Evolutionary conservation across 2,888 invertebrate species (phyloP).

Genomic region (Parnassius smintheus): DNA sequence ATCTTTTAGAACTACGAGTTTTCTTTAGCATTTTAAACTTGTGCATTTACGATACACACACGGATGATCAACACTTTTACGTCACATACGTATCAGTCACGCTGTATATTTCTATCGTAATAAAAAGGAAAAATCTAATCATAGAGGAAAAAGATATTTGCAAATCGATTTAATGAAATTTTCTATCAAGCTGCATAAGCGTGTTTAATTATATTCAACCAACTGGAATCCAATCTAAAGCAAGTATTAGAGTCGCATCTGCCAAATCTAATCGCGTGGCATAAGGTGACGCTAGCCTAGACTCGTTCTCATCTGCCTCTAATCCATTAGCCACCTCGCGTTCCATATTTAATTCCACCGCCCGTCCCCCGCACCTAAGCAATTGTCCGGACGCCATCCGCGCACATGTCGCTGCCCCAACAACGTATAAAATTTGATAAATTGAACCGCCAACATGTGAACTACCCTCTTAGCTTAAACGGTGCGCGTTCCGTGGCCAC

Average conservation of each 20-base stretch:
- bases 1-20: too few species aligned
- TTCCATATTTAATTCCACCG: constrained; percentile 71
- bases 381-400: constrained; percentile 64
- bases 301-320: constrained; percentile 57
- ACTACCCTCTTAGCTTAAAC: constrained; percentile 79
- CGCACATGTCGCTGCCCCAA: constrained; percentile 73
- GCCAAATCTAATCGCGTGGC: constrained; percentile 61
- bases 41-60: too few species aligned
- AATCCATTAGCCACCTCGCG: constrained; percentile 76
- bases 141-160: not conserved
- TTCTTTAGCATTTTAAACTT: too few species aligned
- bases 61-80: too few species aligned
- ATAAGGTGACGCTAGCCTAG: constrained; percentile 54
- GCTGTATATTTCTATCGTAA: too few species aligned
- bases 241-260: constrained; percentile 54
- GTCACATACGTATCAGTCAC: too few species aligned
- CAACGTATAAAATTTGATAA: constrained; percentile 79
- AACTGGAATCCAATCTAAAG: constrained; percentile 46
- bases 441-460: constrained; percentile 78
- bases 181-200: not conserved
- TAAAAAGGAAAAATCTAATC: too few species aligned
- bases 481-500: constrained; percentile 51
- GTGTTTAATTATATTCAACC: not conserved
- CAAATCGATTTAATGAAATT: constrained; percentile 16
- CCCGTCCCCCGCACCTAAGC: constrained; percentile 42